Evolutionary conservation across 1,140 invertebrate genomes (phyloP), one percentile per base, ranked within the genome.

Genomic region (Drosophila triauraria): DNA sequence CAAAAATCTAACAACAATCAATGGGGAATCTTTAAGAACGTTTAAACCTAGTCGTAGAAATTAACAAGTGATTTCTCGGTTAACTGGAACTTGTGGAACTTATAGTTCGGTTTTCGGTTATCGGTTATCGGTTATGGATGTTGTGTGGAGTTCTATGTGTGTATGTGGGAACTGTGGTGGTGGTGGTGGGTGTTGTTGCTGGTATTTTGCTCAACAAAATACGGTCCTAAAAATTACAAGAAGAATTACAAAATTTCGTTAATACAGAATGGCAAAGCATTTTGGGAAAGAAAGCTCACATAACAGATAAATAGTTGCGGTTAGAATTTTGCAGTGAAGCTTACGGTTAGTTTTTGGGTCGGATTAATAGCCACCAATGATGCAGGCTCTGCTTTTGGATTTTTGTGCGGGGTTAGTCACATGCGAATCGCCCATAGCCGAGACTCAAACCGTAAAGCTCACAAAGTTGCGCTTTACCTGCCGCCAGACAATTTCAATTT

Each of bases 1-100:
- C 76, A 80, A 76, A 78, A 86, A 86, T 82, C 68, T 82, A 86
- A 91, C 79, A 90, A 90, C 80, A 82, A 90, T 65, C 46, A 80
- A 71, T 25, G 53, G 48, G 59, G 10, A 38, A 27, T 32, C 7
- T 68, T 8, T 48, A 35, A 30, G 12, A 63, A 54, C 46, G 10
- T 32, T 23, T 53, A 65, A 27, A n/a, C 12, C 12, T 54, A 58
- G 56, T 63, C 65, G 53, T 42, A 57, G 60, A 80, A 80, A 70
- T 67, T 67, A 83, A 83, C 84, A 78, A 80, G 35, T 75, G 40
- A 47, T 60, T 67, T 69, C 53, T 40, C 32, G 50, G 27, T 72
- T 58, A 64, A 64, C 63, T 53, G 67, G 67, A 69, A 43, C 65
- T 56, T 64, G 5, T 43, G 67, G 42, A 35, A 57, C 59, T 78